Percentiles rank a stretch among this genome's conserved stretches.
Conservation (phyloP, 2,797 vertebrate species). For the Anas acuta region DNA sequence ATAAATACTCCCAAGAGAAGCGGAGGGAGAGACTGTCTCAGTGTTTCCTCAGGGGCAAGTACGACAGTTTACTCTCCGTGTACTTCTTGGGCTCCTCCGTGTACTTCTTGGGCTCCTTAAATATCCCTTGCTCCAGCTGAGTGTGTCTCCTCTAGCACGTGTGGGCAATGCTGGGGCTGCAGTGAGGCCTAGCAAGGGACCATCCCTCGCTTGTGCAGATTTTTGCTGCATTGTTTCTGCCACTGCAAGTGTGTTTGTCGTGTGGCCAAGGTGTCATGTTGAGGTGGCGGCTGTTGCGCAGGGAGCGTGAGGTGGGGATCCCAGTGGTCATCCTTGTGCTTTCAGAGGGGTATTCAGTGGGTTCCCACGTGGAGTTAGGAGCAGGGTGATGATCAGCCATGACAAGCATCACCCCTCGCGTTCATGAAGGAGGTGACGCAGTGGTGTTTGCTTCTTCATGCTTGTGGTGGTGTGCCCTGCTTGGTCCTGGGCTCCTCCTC, state of each 20-base stretch:
- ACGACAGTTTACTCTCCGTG: neutral
- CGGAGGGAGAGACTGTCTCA: neutral
- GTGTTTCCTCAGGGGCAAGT: neutral
- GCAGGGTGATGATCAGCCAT: neutral
- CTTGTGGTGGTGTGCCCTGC: neutral
- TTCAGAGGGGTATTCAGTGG: neutral
- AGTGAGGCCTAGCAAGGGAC: neutral
- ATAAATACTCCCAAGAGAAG: neutral
- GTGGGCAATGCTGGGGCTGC: neutral
- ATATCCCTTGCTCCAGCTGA: neutral
- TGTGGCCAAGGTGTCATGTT: fast-evolving
- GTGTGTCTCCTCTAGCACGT: fast-evolving
- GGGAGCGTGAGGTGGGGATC: neutral
- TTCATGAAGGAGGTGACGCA: neutral
- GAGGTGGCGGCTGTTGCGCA: neutral
- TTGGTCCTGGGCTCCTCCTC: fast-evolving
- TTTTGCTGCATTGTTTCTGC: neutral
- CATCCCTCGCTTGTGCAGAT: fast-evolving
- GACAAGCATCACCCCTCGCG: neutral
- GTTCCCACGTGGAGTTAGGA: neutral
- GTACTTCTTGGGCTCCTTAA: neutral
- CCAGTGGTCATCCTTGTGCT: neutral
- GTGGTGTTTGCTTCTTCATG: neutral
- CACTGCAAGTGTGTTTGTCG: neutral
- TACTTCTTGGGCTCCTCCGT: fast-evolving